Percentiles rank a stretch among this genome's conserved stretches.
Evolutionary conservation across 2,797 vertebrate genomes (phyloP).

Genomic region (Diceros bicornis): DNA sequence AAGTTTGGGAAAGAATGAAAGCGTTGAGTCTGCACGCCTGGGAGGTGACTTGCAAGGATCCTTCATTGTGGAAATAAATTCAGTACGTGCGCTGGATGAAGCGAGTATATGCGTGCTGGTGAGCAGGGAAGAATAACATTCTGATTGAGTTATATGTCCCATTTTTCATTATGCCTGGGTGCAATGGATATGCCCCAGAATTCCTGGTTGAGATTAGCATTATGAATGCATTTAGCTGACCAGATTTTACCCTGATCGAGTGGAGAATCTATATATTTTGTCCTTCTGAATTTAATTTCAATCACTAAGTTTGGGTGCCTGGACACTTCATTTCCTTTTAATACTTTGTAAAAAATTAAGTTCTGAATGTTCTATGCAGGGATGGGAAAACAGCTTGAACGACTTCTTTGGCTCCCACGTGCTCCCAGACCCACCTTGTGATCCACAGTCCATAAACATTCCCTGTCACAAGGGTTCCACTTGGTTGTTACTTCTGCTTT

Average conservation of each 20-base stretch:
- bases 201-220: slow-evolving; percentile 65
- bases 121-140: slow-evolving; percentile 3
- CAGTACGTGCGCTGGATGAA: neutral
- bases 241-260: slow-evolving; percentile 66
- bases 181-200: slow-evolving; percentile 32
- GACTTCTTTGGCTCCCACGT: neutral
- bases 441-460: neutral
- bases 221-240: slow-evolving; percentile 53
- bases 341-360: slow-evolving; percentile 2
- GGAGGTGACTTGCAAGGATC: slow-evolving; percentile 23
- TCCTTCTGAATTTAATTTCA: slow-evolving; percentile 60
- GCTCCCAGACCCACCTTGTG: neutral
- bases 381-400: neutral
- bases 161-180: slow-evolving; percentile 47
- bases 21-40: neutral
- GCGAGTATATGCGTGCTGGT: neutral
- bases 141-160: slow-evolving; percentile 44
- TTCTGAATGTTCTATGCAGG: neutral
- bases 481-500: slow-evolving; percentile 45
- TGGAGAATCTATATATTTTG: slow-evolving; percentile 34
- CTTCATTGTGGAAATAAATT: slow-evolving; percentile 48
- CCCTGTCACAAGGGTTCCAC: neutral
- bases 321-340: slow-evolving; percentile 54
- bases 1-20: slow-evolving; percentile 28
- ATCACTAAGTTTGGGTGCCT: neutral